A percentile compares a stretch with the other conserved stretches of the same genome.
These are phyloP conservation scores for Spheniscus humboldti DNA, from an alignment of 2,797 vertebrate genomes.

Conservation along the genomic window DNA sequence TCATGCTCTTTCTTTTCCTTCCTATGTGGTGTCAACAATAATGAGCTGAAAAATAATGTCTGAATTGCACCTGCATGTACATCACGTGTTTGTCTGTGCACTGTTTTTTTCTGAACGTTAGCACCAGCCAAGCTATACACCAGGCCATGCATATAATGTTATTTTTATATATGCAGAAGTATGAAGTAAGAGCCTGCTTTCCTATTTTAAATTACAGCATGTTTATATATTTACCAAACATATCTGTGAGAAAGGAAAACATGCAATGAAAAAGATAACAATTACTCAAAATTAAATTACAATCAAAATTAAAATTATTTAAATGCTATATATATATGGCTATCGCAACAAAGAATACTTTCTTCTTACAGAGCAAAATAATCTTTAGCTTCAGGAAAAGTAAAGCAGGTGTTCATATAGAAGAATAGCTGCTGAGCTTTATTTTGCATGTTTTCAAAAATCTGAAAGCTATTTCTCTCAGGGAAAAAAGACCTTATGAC, in stretches of 20 bases:
- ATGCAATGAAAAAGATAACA: neutral
- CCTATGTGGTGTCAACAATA: neutral
- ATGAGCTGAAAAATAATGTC: neutral
- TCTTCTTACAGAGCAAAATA: neutral
- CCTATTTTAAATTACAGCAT: neutral
- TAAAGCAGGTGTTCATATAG: neutral
- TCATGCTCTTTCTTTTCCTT: neutral
- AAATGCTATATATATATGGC: neutral
- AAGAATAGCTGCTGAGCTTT: neutral
- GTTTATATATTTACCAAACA: neutral
- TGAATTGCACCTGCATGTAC: neutral
- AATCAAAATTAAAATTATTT: neutral
- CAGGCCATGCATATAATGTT: neutral
- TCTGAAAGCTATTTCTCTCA: neutral
- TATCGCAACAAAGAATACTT: neutral
- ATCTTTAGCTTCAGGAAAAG: neutral
- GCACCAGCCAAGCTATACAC: neutral
- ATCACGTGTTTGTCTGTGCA: neutral
- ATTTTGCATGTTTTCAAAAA: neutral
- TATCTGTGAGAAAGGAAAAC: neutral
- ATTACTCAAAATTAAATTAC: neutral
- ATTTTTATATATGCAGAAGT: neutral
- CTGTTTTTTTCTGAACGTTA: neutral
- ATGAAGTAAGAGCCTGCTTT: neutral
- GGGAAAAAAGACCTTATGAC: neutral